Conservation (phyloP, 2,888 invertebrate species). For the Cryptocephalus moraei region DNA sequence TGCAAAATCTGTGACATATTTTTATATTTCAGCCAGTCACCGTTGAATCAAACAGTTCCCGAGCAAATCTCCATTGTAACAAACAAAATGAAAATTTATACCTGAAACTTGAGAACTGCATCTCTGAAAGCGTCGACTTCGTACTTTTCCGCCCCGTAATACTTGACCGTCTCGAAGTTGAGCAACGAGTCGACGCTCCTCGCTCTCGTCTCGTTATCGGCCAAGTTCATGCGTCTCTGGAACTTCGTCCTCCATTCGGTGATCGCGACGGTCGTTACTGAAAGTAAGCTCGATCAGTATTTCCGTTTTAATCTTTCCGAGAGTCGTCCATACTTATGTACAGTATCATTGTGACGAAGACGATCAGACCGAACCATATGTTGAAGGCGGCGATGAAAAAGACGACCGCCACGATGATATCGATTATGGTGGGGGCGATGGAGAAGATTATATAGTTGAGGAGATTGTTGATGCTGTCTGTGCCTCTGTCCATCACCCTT, state of each 20-base stretch:
- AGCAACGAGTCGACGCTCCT: conserved; percentile 91
- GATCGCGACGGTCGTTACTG: conserved; percentile 76
- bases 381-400: conserved; percentile 86
- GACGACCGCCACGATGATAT: conserved; percentile 82
- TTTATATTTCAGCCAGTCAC: too few relatives aligned
- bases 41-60: too few relatives aligned
- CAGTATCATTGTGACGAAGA: conserved; percentile 84
- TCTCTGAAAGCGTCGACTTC: conserved; percentile 79
- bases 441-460: conserved; percentile 88
- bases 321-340: conserved; percentile 69
- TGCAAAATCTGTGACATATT: too few relatives aligned
- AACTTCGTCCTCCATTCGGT: conserved; percentile 98
- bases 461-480: conserved; percentile 89
- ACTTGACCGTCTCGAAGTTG: conserved; percentile 98
- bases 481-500: conserved; percentile 93
- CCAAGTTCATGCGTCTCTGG: conserved; percentile 85
- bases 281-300: too few relatives aligned
- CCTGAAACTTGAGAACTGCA: conserved; percentile 80
- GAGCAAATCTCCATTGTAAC: too few relatives aligned
- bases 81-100: conserved; percentile 25
- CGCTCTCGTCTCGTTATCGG: conserved; percentile 87
- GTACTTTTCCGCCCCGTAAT: conserved; percentile 89
- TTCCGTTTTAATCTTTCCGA: too few relatives aligned
- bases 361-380: conserved; percentile 89
- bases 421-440: conserved; percentile 84